Evolutionary conservation across 2,888 invertebrate species (phyloP), one percentile per base, ranked within the genome.

Genomic region (Suillia variegata): DNA sequence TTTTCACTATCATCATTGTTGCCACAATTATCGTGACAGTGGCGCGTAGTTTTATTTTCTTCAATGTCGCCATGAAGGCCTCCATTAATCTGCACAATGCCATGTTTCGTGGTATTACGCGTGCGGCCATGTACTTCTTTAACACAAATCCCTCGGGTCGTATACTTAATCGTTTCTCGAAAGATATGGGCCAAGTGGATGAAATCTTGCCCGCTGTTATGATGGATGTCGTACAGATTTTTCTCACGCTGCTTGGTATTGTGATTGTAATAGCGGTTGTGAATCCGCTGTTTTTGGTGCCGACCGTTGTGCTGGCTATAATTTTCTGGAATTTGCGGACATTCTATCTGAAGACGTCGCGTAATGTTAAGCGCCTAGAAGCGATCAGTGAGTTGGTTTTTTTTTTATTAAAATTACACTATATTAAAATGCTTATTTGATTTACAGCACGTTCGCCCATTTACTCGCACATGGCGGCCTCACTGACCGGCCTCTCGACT

Each of bases 401-500:
- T 20, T 24, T 21, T 17, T 34, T n/a, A 12, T 34, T 34, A n/a
- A 34, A 12, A 34, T 12, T 2, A 13, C 1, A 34, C n/a, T 12
- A 34, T n/a, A 2, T 34, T 34, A 2, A n/a, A 34, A 34, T 56
- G 2, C 22, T 38, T 58, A 26, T 21, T 50, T 24, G 5, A 24
- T 34, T 63, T 52, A 24, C 87, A n/a, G 90, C 94, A 66, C 89
- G 96, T 63, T 96, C 96, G 72, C 98, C 98, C 0, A 92, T 98
- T 8, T 98, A 96, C 83, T 92, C 93, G 1, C 96, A 98, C 77
- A 84, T 98, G 73, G 93, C 90, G 75, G 92, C 96, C 13, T 89
- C 94, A 0, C 84, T 98, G 20, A 91, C 93, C 76, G 98, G 98
- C 0, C 85, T 98, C 56, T 90, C 94, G 0, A 96, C 96, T 0